A percentile compares a stretch with the other conserved stretches of the same genome.
Conservation (phyloP, 2,888 invertebrate species). For the Hirtodrosophila alboralis region DNA sequence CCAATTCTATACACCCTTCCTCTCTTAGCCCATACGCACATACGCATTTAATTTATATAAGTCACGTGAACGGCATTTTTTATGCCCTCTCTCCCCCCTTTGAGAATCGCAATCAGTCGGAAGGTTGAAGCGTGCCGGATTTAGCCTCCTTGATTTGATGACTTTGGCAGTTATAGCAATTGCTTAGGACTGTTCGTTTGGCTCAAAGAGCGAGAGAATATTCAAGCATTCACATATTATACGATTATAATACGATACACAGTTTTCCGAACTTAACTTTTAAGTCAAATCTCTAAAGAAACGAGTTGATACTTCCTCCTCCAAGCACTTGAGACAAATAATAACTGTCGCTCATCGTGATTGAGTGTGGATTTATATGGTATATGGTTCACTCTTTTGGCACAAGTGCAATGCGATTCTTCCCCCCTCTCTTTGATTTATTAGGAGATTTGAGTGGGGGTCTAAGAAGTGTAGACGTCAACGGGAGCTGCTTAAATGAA, state of each 20-base stretch:
- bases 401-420: constrained; percentile 56
- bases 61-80: constrained; percentile 75
- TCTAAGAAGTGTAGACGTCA: constrained; percentile 23
- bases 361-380: constrained; percentile 70
- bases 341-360: constrained; percentile 72
- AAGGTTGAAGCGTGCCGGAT: constrained; percentile 46
- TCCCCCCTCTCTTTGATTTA: constrained; percentile 58
- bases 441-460: constrained; percentile 16
- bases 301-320: constrained; percentile 47
- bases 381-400: constrained; percentile 5
- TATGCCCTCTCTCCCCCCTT: constrained; percentile 30
- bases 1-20: constrained; percentile 11
- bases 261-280: constrained; percentile 1
- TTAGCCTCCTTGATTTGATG: constrained; percentile 64
- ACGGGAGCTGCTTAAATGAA: constrained; percentile 55
- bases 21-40: too few relatives aligned
- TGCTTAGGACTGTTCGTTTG: too few relatives aligned
- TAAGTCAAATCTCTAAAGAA: constrained; percentile 25
- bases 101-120: constrained; percentile 41
- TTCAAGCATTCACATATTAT: not conserved
- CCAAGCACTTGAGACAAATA: constrained; percentile 60
- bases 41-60: constrained; percentile 70
- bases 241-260: not conserved
- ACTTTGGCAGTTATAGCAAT: too few relatives aligned
- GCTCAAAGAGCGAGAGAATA: constrained; percentile 10